Evolutionary conservation across 2,797 vertebrate genomes (phyloP).

Genomic region (Carcharodon carcharias): DNA sequence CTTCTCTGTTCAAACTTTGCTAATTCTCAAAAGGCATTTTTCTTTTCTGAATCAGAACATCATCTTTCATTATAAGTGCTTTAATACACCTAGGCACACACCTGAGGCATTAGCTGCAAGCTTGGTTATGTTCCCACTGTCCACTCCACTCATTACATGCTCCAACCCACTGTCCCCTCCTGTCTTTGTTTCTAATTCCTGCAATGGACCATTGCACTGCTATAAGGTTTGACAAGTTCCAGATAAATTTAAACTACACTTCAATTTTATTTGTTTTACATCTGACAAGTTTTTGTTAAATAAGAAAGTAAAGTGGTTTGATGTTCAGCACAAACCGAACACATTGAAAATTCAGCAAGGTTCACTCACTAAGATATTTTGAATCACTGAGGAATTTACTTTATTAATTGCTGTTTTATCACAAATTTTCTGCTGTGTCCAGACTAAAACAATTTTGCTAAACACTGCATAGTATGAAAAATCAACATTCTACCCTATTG

Average conservation of each 20-base stretch:
- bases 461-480: neutral
- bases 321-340: neutral
- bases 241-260: slow-evolving; percentile 1
- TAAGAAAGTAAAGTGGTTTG: neutral
- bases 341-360: neutral
- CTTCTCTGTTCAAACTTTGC: slow-evolving; percentile 56
- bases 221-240: slow-evolving; percentile 31
- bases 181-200: slow-evolving; percentile 8
- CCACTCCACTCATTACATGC: neutral
- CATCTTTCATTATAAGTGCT: neutral
- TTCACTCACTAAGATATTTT: neutral
- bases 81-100: slow-evolving; percentile 13
- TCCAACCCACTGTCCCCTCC: neutral
- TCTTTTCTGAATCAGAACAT: neutral
- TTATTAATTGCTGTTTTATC: neutral
- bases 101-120: neutral
- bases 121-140: neutral
- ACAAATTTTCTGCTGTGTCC: neutral
- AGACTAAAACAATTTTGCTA: neutral
- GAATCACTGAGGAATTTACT: neutral
- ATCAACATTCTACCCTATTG: neutral
- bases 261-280: slow-evolving; percentile 16
- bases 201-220: neutral
- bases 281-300: slow-evolving; percentile 27
- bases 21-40: slow-evolving; percentile 12